phyloP scores from a whole-genome alignment of 2,113 vertebrate species.

The Nettapus auritus region DNA sequence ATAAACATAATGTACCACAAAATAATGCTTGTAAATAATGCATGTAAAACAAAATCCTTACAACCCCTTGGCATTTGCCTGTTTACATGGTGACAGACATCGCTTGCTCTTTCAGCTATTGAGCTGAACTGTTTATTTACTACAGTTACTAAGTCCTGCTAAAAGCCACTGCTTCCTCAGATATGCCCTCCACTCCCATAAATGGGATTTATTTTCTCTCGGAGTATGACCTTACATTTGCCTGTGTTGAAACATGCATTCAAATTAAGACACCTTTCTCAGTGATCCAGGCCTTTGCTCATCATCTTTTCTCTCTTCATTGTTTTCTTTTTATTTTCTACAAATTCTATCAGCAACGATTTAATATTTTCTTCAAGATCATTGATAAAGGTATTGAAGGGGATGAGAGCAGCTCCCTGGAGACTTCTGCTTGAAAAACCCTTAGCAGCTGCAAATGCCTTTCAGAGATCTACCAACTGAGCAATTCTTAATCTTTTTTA shows the following conservation, averaged over 20 bases:
- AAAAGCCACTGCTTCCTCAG: not conserved
- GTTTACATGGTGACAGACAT: not conserved
- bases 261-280: not conserved
- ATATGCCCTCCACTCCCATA: not conserved
- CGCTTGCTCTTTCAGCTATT: not conserved
- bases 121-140: not conserved
- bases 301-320: constrained; percentile 33
- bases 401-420: constrained; percentile 11
- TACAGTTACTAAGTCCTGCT: not conserved
- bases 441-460: not conserved
- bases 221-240: not conserved
- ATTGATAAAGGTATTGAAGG: constrained; percentile 16
- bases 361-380: constrained; percentile 54
- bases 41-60: too few species aligned
- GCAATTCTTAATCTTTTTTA: constrained; percentile 27
- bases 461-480: not conserved
- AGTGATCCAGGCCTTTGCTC: not conserved
- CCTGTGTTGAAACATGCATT: not conserved
- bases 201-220: constrained; percentile 14
- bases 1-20: not conserved
- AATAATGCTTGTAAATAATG: fast-evolving
- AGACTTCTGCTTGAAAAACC: not conserved
- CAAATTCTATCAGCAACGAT: constrained; percentile 45
- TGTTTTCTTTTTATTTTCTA: constrained; percentile 46
- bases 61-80: not conserved